Conservation (phyloP, 2,797 vertebrate genomes). For the Enteromius unitaeniatus region DNA sequence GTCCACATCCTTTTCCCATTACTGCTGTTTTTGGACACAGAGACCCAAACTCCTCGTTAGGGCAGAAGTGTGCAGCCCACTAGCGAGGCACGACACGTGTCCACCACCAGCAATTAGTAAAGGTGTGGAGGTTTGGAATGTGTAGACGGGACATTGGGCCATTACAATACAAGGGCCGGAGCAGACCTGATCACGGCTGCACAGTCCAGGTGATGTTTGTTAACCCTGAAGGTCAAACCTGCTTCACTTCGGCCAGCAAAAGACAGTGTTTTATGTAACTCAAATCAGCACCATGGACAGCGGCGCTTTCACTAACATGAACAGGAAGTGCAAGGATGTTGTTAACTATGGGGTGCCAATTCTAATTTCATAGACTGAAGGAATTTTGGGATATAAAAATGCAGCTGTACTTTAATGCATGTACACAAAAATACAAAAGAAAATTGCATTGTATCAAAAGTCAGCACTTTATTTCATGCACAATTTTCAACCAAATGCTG, state of each 20-base stretch:
- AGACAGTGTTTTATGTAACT: slow-evolving; percentile 98
- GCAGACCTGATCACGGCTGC: slow-evolving; percentile 89
- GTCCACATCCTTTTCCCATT: slow-evolving; percentile 89
- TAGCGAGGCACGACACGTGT: slow-evolving; percentile 74
- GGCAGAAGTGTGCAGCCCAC: slow-evolving; percentile 57
- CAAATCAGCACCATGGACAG: slow-evolving; percentile 95
- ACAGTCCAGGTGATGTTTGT: slow-evolving; percentile 97
- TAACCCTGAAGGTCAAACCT: slow-evolving; percentile 94
- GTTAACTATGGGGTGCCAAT: not conserved
- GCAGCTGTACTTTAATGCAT: not conserved
- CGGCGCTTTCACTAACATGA: slow-evolving; percentile 88
- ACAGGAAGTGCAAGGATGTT: slow-evolving; percentile 70
- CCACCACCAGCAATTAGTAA: slow-evolving; percentile 97
- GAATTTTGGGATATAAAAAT: not conserved
- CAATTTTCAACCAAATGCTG: not conserved
- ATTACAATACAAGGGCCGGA: slow-evolving; percentile 87
- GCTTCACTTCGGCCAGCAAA: slow-evolving; percentile 94
- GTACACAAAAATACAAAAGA: not conserved
- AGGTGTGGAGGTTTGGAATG: slow-evolving; percentile 88
- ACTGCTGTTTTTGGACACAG: slow-evolving; percentile 91
- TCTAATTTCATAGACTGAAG: not conserved
- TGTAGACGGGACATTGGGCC: slow-evolving; percentile 88
- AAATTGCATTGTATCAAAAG: no score
- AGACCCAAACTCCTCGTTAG: slow-evolving; percentile 90
- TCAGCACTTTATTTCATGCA: not conserved